Evolutionary conservation across 2,797 vertebrate species (phyloP).

Genomic region (Stomatorhinus walkeri): DNA sequence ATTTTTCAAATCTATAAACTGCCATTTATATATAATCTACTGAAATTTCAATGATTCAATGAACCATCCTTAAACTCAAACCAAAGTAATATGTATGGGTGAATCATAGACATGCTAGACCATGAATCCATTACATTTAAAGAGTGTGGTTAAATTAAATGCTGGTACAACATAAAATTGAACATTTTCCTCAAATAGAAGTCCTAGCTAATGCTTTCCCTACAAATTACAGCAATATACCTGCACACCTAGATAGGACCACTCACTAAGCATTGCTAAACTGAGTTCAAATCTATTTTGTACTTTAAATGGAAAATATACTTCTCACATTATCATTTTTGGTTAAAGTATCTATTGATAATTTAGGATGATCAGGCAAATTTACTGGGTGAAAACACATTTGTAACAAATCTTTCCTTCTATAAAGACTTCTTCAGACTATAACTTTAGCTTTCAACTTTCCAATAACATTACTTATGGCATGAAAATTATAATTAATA

Average conservation of each 20-base stretch:
- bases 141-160: not conserved
- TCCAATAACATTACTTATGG: not conserved
- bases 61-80: not conserved
- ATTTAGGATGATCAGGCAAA: not conserved
- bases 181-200: not conserved
- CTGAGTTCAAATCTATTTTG: not conserved
- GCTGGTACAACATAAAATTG: not conserved
- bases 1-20: not conserved
- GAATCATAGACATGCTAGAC: not conserved
- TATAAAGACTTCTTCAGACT: not conserved
- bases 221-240: constrained; percentile 14
- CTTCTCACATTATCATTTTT: not conserved
- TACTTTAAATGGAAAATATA: not conserved
- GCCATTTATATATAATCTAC: not conserved
- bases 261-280: not conserved
- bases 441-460: not conserved
- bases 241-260: not conserved
- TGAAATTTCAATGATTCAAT: not conserved
- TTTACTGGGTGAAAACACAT: constrained; percentile 5
- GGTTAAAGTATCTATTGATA: not conserved
- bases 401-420: not conserved
- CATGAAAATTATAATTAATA: not conserved
- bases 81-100: not conserved
- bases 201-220: constrained; percentile 33
- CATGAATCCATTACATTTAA: not conserved